Conservation (phyloP, 2,797 vertebrate species). For the Mycteria americana region DNA sequence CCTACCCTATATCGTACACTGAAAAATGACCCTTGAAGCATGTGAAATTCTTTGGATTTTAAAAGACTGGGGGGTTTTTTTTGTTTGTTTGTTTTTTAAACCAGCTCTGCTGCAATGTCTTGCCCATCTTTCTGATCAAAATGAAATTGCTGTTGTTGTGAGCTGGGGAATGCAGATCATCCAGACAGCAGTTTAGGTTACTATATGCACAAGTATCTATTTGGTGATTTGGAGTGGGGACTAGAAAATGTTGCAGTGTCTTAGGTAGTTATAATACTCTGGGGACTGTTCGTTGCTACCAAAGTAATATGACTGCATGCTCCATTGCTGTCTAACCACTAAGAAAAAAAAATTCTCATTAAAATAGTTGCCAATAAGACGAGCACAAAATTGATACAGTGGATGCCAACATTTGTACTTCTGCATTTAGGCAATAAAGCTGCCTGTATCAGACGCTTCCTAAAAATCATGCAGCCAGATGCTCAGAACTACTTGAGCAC, state of each 20-base stretch:
- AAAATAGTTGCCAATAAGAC: background rate
- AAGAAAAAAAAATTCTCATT: accelerated
- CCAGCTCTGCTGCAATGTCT: background rate
- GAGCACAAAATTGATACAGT: background rate
- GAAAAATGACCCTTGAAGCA: background rate
- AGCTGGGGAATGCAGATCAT: background rate
- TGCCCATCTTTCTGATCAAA: background rate
- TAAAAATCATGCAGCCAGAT: background rate
- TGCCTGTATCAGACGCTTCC: background rate
- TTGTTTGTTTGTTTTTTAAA: background rate
- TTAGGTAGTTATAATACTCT: background rate
- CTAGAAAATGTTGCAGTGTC: background rate
- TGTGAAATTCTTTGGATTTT: background rate
- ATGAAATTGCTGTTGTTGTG: background rate
- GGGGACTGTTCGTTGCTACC: background rate
- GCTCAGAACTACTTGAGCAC: background rate
- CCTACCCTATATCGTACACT: background rate
- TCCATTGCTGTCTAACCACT: background rate
- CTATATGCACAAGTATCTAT: background rate
- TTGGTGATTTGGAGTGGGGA: background rate
- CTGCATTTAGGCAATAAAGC: background rate
- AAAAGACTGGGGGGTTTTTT: background rate
- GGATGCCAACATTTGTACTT: background rate
- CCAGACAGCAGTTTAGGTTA: background rate
- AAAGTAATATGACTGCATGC: background rate